Base-by-base conservation (phyloP, 2,797 vertebrate genomes). In the Champsocephalus gunnari region DNA sequence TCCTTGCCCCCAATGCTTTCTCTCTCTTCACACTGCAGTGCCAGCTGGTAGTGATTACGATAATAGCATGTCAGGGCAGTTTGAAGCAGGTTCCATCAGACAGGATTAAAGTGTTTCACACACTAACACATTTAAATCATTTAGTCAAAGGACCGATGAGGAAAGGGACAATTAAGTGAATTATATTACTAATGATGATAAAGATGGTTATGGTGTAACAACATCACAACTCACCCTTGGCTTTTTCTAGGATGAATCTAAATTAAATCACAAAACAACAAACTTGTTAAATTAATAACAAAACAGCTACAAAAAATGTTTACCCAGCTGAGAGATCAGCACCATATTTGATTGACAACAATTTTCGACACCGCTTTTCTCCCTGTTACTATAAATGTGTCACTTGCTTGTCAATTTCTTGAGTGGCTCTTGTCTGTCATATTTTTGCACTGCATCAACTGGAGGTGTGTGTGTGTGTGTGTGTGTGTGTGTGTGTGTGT, bases 341-440 rank as follows among this genome's bases (percentile, higher is more conserved):
- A n/a, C 12, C 0, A 0, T 13, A 69, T 17, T 49, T 81, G 79
- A 75, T 70, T 87, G 80, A 82, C 81, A 79, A 14, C 47, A 44
- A 3, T 34, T 2, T 58, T 66, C 54, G 16, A 24, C 24, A 7
- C 62, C 74, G 53, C 67, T 66, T 49, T 19, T 79, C 56, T 43
- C 62, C 84, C 75, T 58, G 10, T 71, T 65, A 75, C 81, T 75
- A 78, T 82, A 75, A 81, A 85, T 71, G 71, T 83, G 75, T 88
- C 75, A 65, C 72, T 83, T 64, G 72, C 78, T 82, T 77, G 77
- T 86, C 85, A 85, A 55, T 87, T 85, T 77, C 77, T 82, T 12
- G 45, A 82, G 77, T 79, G 83, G 28, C 75, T 63, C 66, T 85
- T 67, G 34, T 75, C 72, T 87, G 84, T 86, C 82, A 38, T 38